Base-by-base conservation (phyloP, 2,888 invertebrate genomes). In the Plebejus anna region DNA sequence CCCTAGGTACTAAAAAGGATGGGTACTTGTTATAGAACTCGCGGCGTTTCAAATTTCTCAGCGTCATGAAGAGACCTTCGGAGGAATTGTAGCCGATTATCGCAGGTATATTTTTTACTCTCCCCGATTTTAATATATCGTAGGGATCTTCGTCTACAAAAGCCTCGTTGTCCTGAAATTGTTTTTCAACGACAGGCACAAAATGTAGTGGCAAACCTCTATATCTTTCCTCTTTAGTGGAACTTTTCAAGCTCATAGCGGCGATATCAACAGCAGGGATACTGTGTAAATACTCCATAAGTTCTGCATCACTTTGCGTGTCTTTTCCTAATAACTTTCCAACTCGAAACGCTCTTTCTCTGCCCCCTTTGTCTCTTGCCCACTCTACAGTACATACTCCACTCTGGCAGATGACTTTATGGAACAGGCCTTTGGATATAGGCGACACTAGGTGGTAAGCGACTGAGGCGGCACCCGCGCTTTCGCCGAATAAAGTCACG, bases 401-500 rank as follows among this genome's bases (percentile, higher is more conserved):
- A 80, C 92, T 92, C 81, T 92, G 89, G 1, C 86, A 85, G 79
- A 94, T 92, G 0, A 86, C 91, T 82, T 85, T 88, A 78, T 91
- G 85, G 77, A 93, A 93, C n/a, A 94, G 80, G 2, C 89, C 90
- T 81, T 81, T 82, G 0, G 93, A 90, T 86, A 91, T 86, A 0
- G 91, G 90, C 1, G 93, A 92, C 3, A 93, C 79, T 84, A 94
- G 83, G 57, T 93, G 91, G 76, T 86, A 86, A 0, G 89, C 89
- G 0, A 89, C 89, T 4, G 89, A 84, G 0, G 83, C 82, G 0
- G 85, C 87, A 1, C 94, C 94, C 2, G 93, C 89, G 78, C 92
- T 92, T 78, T 91, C 89, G 0, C 94, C 94, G 78, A 91, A 89
- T 75, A 94, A 79, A 0, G 92, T 91, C 28, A 92, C 83, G 76